phyloP scores from a whole-genome alignment of 2,888 invertebrate genomes.

The Lasioglossum figueresi region DNA sequence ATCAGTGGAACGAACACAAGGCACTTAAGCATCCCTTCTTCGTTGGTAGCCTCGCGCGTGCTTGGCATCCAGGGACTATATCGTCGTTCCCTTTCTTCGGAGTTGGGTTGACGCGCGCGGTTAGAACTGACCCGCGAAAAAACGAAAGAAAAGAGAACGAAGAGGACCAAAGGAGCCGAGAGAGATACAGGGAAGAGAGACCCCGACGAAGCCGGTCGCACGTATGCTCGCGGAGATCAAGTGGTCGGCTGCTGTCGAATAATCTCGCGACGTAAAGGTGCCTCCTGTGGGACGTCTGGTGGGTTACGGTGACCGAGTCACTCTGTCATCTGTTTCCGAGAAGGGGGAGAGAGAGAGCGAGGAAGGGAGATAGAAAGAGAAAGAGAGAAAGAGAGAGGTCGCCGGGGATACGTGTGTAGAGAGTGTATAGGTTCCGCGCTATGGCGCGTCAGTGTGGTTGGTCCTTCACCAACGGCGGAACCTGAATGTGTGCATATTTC shows the following conservation, averaged over 20 bases:
- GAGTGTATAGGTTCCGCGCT: constrained; percentile 41
- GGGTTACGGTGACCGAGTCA: constrained; percentile 66
- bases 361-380: not conserved
- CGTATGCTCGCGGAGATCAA: constrained; percentile 35
- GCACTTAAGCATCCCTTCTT: constrained; percentile 32
- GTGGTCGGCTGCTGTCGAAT: constrained; percentile 48
- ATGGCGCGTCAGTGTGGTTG: constrained; percentile 64
- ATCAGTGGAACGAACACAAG: not conserved
- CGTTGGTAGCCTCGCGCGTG: constrained; percentile 32
- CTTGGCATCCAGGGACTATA: constrained; percentile 17
- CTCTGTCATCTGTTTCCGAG: constrained; percentile 76
- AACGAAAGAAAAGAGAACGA: not conserved
- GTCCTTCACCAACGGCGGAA: constrained; percentile 66
- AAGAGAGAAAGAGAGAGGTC: constrained; percentile 13
- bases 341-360: constrained; percentile 17
- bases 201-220: constrained; percentile 20
- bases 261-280: constrained; percentile 43
- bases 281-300: constrained; percentile 55
- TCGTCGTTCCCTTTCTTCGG: constrained; percentile 44
- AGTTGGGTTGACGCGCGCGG: constrained; percentile 22
- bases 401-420: constrained; percentile 24
- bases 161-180: not conserved
- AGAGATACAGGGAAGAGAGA: not conserved
- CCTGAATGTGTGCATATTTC: constrained; percentile 74
- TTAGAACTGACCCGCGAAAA: constrained; percentile 22